Evolutionary conservation across 2,888 invertebrate species (phyloP), one percentile per base, ranked within the genome.

Genomic region (Apocheima hispidaria): DNA sequence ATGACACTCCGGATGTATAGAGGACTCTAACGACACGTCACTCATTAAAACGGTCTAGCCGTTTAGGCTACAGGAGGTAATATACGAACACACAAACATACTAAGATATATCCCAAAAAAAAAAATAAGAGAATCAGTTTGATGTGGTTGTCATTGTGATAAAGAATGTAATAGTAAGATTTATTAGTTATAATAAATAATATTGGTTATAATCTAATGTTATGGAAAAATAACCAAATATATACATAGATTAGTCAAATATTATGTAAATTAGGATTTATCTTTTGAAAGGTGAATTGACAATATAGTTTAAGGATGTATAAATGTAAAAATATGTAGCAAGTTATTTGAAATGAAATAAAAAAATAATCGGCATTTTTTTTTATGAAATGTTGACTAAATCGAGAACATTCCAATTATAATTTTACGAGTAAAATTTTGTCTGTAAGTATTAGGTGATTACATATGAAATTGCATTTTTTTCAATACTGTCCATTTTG

Each of bases 241-340:
- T 36, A 60, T 20, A 54, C 2, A 18, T 30, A 30, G n/a, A 14
- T 40, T n/a, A 40, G 40, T 7, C 6, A 20, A 28, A 50, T 56
- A 36, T 57, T 20, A 38, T 62, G 16, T 46, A 46, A 30, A 30
- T 63, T 60, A 28, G 44, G 56, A 63, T 67, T 68, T 64, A 60
- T 54, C 52, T 68, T 68, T 66, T 65, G 48, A 40, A 56, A 71
- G 68, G 74, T 74, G 72, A 73, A 70, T 71, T 72, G 79, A 79
- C 79, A 79, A 79, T 79, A 79, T 77, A 65, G 58, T 65, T 59
- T 60, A 65, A 69, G 49, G 46, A 16, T 63, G 36, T 65, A 43
- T 52, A 63, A 57, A 62, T 71, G 69, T 62, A 65, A 70, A 69
- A 51, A 55, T 36, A 44, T 52, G 52, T 57, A 57, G 53, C 38